Evolutionary conservation across 2,888 invertebrate genomes (phyloP).

Genomic region (Nephrocerus scutellatus): DNA sequence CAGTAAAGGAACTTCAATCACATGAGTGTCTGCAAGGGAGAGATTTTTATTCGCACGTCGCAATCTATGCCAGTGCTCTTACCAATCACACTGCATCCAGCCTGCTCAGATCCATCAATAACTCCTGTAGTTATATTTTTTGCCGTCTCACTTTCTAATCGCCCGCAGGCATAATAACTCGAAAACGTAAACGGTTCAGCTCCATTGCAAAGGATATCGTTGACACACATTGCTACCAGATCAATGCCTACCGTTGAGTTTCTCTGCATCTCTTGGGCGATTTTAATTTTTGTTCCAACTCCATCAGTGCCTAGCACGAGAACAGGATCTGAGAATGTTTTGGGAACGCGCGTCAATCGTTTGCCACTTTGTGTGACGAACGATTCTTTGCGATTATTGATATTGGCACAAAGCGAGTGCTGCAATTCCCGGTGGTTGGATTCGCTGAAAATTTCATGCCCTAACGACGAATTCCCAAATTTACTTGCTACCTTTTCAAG

Average conservation of each 20-base stretch:
- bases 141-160: constrained; percentile 64
- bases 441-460: constrained; percentile 21
- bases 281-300: constrained; percentile 95
- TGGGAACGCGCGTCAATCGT: constrained; percentile 41
- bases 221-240: constrained; percentile 97
- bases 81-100: constrained; percentile 84
- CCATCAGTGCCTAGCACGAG: constrained; percentile 94
- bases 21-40: constrained; percentile 68
- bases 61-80: too few relatives aligned
- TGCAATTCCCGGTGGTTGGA: constrained; percentile 19
- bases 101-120: constrained; percentile 74
- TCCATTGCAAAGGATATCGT: constrained; percentile 93
- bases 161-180: constrained; percentile 88
- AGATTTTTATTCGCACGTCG: too few relatives aligned
- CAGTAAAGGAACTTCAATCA: constrained; percentile 92
- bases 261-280: constrained; percentile 69
- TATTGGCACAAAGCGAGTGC: constrained; percentile 10
- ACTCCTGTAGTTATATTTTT: constrained; percentile 53
- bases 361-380: constrained; percentile 32
- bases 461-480: constrained; percentile 35
- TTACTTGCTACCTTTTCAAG: constrained; percentile 50
- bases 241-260: constrained; percentile 86
- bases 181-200: constrained; percentile 94
- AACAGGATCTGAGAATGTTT: constrained; percentile 63
- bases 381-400: constrained; percentile 29